Evolutionary conservation across 2,113 vertebrate species (phyloP).

Genomic region (Anguilla japonica): DNA sequence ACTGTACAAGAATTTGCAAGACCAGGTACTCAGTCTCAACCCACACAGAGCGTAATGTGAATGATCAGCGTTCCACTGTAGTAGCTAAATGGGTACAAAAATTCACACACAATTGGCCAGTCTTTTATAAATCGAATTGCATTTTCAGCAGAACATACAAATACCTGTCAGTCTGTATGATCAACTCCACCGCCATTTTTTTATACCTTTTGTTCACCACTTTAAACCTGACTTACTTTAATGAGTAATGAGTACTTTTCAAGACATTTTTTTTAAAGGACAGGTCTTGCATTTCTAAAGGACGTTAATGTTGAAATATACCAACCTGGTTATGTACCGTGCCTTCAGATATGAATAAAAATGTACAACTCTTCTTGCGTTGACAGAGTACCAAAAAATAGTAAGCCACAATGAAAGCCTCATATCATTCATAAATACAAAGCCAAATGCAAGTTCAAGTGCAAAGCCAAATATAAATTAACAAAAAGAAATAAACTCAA

Average conservation of each 20-base stretch:
- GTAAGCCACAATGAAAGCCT: not conserved
- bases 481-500: not conserved
- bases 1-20: not conserved
- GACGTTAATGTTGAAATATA: not conserved
- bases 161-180: not conserved
- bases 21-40: not conserved
- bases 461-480: constrained; percentile 10
- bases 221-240: not conserved
- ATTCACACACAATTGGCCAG: not conserved
- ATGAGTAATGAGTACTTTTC: not conserved
- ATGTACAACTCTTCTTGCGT: not conserved
- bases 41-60: not conserved
- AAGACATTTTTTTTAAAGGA: not conserved
- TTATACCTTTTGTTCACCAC: not conserved
- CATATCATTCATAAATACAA: constrained; percentile 15
- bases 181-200: not conserved
- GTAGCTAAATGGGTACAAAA: not conserved
- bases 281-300: no score
- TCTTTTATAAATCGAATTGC: not conserved
- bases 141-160: no score
- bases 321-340: not conserved
- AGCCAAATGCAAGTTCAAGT: constrained; percentile 10
- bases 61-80: not conserved
- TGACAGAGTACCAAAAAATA: not conserved
- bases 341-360: constrained; percentile 20